Conservation (phyloP, 2,888 invertebrate genomes). For the Eupithecia pulchellata region DNA sequence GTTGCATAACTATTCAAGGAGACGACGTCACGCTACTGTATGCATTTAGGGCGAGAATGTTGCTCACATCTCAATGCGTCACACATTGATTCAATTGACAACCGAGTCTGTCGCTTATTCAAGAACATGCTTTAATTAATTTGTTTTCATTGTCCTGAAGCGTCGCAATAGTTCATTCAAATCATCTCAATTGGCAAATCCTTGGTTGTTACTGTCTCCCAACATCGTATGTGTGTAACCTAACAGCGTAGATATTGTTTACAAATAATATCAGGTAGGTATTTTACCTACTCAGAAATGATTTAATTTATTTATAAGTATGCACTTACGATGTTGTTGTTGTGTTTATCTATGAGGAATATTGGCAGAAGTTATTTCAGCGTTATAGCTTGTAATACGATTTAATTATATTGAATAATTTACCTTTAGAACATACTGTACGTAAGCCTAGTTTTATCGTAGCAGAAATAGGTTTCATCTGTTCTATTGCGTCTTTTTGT, state of each 20-base stretch:
- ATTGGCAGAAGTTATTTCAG: background rate
- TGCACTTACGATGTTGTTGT: background rate
- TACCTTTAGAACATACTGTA: background rate
- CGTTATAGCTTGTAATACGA: background rate
- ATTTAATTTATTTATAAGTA: background rate
- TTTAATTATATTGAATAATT: background rate
- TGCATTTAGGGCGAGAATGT: constrained; percentile 53
- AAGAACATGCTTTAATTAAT: constrained; percentile 21
- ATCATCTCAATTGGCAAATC: constrained; percentile 28
- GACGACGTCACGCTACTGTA: constrained; percentile 45
- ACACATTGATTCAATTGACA: constrained; percentile 60
- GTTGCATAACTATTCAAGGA: constrained; percentile 49
- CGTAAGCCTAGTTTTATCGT: background rate
- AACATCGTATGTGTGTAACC: background rate
- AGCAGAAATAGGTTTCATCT: background rate
- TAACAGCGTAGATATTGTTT: background rate
- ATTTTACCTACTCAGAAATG: background rate
- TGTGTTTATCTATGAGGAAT: background rate
- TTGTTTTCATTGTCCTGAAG: constrained; percentile 25
- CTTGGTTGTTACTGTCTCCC: background rate
- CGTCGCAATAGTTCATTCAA: constrained; percentile 25
- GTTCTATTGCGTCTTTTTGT: constrained; percentile 8
- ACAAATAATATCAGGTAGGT: constrained; percentile 4
- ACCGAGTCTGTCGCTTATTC: background rate
- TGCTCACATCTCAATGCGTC: constrained; percentile 51